A percentile compares a stretch with the other conserved stretches of the same genome.
These are phyloP conservation scores for Cariama cristata DNA, from an alignment of 2,113 vertebrate genomes.

Conservation along the genomic window DNA sequence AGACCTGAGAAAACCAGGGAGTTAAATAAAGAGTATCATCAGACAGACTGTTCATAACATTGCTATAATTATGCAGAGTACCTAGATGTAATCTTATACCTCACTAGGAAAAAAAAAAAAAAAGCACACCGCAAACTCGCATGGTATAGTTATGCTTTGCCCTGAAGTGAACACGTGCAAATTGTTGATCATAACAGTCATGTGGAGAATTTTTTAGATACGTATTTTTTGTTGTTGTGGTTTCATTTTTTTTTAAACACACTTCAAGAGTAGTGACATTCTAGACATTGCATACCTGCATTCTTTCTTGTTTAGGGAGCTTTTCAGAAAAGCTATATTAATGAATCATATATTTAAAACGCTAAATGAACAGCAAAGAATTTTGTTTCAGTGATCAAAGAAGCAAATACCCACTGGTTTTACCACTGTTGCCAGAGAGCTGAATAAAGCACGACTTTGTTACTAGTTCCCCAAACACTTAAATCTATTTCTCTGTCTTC, in stretches of 20 bases:
- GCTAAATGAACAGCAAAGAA: neutral
- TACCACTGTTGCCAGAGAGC: neutral
- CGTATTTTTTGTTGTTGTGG: neutral
- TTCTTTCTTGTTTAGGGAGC: neutral
- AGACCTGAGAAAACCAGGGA: conserved; percentile 21
- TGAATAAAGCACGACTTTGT: neutral
- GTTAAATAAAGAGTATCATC: conserved; percentile 55
- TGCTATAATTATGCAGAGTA: conserved; percentile 64
- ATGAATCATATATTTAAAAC: neutral
- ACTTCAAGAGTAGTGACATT: neutral
- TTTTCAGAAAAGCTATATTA: neutral
- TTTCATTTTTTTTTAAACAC: neutral
- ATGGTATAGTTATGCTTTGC: neutral
- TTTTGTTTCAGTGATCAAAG: conserved; percentile 38
- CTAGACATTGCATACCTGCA: neutral
- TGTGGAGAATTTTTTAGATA: neutral
- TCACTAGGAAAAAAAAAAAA: neutral
- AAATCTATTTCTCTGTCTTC: neutral
- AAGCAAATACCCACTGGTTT: conserved; percentile 13
- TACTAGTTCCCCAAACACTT: neutral
- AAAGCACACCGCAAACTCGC: neutral
- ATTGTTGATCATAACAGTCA: neutral
- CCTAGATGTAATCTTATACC: conserved; percentile 60
- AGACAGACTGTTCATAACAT: conserved; percentile 39
- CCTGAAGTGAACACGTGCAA: conserved; percentile 26